phyloP scores from a whole-genome alignment of 2,113 vertebrate species.

The Aptenodytes forsteri region DNA sequence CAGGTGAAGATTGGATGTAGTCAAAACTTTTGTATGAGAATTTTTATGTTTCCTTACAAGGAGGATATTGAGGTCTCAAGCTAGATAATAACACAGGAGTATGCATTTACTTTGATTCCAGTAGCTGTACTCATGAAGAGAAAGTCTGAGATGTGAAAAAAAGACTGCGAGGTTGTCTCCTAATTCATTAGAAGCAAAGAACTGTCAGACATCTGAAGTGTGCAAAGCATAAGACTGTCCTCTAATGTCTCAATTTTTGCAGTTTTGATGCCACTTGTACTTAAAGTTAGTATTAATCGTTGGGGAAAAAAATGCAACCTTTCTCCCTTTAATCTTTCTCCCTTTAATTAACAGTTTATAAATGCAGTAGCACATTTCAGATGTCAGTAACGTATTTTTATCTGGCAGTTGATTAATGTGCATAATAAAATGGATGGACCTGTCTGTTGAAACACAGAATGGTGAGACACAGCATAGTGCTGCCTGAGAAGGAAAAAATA shows the following conservation, averaged over 20 bases:
- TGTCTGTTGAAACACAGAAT: background rate
- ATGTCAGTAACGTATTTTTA: background rate
- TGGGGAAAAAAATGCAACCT: background rate
- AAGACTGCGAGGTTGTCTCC: background rate
- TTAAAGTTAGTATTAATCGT: background rate
- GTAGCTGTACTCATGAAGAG: background rate
- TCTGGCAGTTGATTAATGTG: background rate
- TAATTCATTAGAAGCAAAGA: background rate
- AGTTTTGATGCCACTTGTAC: background rate
- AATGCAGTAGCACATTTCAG: background rate
- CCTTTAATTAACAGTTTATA: background rate
- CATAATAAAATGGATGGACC: background rate
- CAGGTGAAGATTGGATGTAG: background rate
- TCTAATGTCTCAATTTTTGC: background rate
- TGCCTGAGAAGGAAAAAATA: background rate
- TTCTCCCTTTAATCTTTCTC: background rate
- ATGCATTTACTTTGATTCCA: background rate
- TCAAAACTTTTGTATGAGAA: background rate
- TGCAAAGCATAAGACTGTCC: background rate
- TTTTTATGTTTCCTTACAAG: background rate
- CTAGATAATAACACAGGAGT: background rate
- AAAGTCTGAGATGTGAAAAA: background rate
- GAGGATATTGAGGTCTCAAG: background rate
- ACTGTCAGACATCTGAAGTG: background rate
- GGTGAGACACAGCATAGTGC: background rate